phyloP scores from a whole-genome alignment of 2,888 invertebrate species.

The Nowickia ferox region DNA sequence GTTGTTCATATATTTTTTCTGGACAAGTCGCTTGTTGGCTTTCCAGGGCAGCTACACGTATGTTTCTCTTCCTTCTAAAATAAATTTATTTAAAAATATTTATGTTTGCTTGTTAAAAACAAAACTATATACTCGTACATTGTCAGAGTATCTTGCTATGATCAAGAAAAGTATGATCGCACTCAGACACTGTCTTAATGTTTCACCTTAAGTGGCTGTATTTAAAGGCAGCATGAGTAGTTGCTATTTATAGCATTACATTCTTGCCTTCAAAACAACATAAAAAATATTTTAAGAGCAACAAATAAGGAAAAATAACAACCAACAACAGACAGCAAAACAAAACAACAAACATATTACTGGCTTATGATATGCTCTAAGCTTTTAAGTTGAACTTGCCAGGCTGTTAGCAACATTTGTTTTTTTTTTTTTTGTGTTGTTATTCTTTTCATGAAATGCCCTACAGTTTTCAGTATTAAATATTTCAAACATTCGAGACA shows the following conservation, averaged over 20 bases:
- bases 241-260: conserved; percentile 66
- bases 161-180: background rate
- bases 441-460: background rate
- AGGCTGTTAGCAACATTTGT: background rate
- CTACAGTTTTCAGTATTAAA: background rate
- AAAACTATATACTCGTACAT: background rate
- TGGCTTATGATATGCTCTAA: conserved; percentile 50
- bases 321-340: background rate
- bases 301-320: background rate
- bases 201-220: conserved; percentile 61
- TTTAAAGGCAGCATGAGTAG: conserved; percentile 66
- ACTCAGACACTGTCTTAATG: conserved; percentile 28
- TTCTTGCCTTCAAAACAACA: conserved; percentile 55
- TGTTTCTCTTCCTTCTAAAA: conserved; percentile 21
- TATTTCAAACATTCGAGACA: background rate
- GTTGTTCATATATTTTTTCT: too few species aligned
- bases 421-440: conserved; percentile 7
- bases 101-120: background rate
- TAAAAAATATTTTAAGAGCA: conserved; percentile 18
- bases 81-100: background rate
- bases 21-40: too few species aligned
- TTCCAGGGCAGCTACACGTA: too few species aligned
- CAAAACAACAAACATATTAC: conserved; percentile 1
- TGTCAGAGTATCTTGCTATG: conserved; percentile 33
- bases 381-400: conserved; percentile 65